A percentile compares a stretch with the other conserved stretches of the same genome.
These are phyloP conservation scores for Meteorus cinctellus DNA, from an alignment of 2,888 invertebrate species.

Conservation along the genomic window DNA sequence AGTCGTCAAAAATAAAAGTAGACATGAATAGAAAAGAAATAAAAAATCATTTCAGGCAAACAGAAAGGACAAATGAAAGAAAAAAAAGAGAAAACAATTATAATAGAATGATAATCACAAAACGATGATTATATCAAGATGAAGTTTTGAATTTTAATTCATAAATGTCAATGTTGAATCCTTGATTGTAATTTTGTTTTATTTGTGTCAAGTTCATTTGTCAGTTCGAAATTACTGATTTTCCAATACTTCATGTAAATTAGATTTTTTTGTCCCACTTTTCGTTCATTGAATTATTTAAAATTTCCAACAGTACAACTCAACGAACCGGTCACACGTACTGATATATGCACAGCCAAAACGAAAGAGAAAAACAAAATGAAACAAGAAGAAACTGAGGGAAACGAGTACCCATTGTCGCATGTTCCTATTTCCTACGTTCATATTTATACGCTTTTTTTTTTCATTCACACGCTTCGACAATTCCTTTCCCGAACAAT, in stretches of 20 bases:
- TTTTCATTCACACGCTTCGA: slow-evolving; percentile 5
- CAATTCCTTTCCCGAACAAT: neutral
- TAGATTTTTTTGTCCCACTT: neutral
- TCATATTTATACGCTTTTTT: neutral
- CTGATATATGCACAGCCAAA: neutral
- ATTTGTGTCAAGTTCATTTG: neutral
- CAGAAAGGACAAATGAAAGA: neutral
- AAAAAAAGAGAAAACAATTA: neutral
- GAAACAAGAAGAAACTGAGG: neutral
- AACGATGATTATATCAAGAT: neutral
- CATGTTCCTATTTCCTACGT: neutral
- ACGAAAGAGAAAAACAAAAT: neutral
- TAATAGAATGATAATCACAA: neutral
- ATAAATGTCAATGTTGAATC: neutral
- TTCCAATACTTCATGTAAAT: neutral
- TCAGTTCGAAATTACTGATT: neutral
- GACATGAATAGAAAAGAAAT: no score
- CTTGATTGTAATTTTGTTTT: neutral
- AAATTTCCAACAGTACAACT: neutral
- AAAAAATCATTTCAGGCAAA: neutral
- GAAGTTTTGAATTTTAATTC: neutral
- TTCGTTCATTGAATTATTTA: neutral
- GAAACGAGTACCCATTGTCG: neutral
- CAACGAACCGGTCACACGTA: neutral
- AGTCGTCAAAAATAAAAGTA: no score